These are phyloP conservation scores for Helicoverpa assulta DNA, from an alignment of 2,888 invertebrate species.

Conservation along the genomic window DNA sequence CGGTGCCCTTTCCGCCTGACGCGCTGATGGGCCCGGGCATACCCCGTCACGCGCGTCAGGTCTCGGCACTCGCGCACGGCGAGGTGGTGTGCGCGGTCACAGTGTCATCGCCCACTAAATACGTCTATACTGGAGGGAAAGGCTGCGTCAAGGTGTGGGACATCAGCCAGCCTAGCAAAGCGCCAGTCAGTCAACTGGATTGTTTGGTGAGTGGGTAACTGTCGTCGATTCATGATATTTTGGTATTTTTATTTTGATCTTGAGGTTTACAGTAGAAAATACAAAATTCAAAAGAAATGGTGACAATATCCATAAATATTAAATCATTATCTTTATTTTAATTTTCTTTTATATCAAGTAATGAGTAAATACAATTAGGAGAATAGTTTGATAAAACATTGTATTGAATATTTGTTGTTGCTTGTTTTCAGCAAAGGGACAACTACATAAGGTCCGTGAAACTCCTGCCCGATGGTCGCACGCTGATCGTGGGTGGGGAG, in stretches of 20 bases:
- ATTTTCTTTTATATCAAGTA: no score
- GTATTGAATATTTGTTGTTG: conserved; percentile 17
- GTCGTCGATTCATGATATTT: conserved; percentile 73
- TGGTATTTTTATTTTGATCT: conserved; percentile 53
- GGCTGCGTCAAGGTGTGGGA: conserved; percentile 99
- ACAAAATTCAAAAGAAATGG: conserved; percentile 37
- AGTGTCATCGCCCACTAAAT: conserved; percentile 97
- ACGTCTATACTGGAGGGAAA: conserved; percentile 98
- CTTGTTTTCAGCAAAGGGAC: conserved; percentile 93
- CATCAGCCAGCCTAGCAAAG: conserved; percentile 97
- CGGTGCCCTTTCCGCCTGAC: conserved; percentile 98
- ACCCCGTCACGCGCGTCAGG: conserved; percentile 97
- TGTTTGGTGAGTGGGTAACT: conserved; percentile 94
- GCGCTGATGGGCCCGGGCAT: conserved; percentile 98
- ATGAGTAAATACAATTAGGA: no score
- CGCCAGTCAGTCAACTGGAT: conserved; percentile 97
- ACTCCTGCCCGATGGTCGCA: conserved; percentile 97
- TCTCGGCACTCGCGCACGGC: conserved; percentile 97
- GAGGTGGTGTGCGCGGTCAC: conserved; percentile 99
- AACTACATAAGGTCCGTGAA: conserved; percentile 99
- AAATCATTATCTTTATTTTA: neutral
- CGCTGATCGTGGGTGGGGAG: conserved; percentile 98
- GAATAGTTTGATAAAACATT: conserved; percentile 8
- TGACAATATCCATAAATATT: no score
- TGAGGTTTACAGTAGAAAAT: conserved; percentile 14